Conservation (phyloP, 2,888 invertebrate species). For the Hirtodrosophila trivittata region DNA sequence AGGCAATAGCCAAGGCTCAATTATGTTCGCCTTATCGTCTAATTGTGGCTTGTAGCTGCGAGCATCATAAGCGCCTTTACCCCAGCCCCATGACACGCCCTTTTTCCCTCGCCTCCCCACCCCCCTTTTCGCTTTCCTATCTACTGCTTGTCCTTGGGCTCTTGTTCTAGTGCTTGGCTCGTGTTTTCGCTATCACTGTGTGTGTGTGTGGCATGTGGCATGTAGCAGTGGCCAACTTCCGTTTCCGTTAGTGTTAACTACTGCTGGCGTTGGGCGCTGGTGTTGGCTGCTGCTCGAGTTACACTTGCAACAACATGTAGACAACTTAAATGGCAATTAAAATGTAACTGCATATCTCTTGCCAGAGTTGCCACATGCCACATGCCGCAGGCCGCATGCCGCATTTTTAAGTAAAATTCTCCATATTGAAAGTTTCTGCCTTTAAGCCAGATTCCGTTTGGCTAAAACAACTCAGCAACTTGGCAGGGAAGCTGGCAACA, state of each 20-base stretch:
- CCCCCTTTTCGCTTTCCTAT: constrained; percentile 13
- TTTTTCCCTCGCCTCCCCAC: neutral
- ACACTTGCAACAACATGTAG: constrained; percentile 36
- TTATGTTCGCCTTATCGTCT: constrained; percentile 65
- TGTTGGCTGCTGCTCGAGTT: constrained; percentile 4
- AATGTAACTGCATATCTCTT: constrained; percentile 24
- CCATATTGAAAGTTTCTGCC: constrained; percentile 12
- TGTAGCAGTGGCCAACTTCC: constrained; percentile 50
- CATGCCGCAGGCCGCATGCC: constrained; percentile 2
- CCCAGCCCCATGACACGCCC: constrained; percentile 20
- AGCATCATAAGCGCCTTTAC: neutral
- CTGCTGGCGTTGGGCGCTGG: neutral
- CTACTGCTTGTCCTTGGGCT: neutral
- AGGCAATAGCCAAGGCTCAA: constrained; percentile 37
- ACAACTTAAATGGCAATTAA: constrained; percentile 55
- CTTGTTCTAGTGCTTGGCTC: constrained; percentile 40
- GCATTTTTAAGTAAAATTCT: constrained; percentile 10
- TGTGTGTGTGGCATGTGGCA: constrained; percentile 18
- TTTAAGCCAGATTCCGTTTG: constrained; percentile 25
- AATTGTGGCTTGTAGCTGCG: constrained; percentile 58
- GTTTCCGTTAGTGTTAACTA: constrained; percentile 56
- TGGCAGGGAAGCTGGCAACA: too few relatives aligned
- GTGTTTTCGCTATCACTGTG: neutral
- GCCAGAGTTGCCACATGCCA: neutral
- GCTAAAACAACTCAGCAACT: too few relatives aligned